phyloP scores from a whole-genome alignment of 2,797 vertebrate species.

The Margarornis squamiger region DNA sequence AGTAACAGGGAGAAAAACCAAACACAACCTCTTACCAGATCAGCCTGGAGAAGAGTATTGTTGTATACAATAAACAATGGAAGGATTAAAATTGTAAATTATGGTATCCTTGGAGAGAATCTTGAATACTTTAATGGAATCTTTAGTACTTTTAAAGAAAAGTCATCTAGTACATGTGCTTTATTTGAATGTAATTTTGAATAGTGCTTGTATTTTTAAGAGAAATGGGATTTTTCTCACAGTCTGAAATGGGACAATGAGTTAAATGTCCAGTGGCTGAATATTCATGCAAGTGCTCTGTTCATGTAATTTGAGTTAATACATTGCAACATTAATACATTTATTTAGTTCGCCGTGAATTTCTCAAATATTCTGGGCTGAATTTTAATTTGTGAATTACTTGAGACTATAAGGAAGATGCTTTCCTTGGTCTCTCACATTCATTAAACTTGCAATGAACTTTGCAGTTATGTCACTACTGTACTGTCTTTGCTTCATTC shows the following conservation, averaged over 20 bases:
- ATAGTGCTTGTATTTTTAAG: background rate
- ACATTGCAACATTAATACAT: background rate
- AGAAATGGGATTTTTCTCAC: background rate
- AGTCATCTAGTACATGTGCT: background rate
- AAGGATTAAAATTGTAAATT: background rate
- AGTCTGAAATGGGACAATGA: background rate
- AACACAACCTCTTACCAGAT: background rate
- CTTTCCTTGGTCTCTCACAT: background rate
- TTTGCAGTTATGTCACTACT: background rate
- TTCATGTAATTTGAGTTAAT: background rate
- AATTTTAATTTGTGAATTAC: background rate
- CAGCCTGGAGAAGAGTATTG: background rate
- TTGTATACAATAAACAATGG: background rate
- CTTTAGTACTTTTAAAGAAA: background rate
- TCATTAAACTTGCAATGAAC: background rate
- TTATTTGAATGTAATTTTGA: background rate
- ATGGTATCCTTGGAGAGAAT: background rate
- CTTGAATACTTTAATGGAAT: background rate
- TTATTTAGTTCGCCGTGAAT: background rate
- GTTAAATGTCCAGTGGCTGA: background rate
- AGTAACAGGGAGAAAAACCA: background rate
- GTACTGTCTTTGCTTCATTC: background rate
- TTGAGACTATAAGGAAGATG: background rate
- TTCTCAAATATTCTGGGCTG: background rate
- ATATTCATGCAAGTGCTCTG: background rate